phyloP scores from a whole-genome alignment of 2,113 vertebrate genomes.

The Percopsis transmontana region DNA sequence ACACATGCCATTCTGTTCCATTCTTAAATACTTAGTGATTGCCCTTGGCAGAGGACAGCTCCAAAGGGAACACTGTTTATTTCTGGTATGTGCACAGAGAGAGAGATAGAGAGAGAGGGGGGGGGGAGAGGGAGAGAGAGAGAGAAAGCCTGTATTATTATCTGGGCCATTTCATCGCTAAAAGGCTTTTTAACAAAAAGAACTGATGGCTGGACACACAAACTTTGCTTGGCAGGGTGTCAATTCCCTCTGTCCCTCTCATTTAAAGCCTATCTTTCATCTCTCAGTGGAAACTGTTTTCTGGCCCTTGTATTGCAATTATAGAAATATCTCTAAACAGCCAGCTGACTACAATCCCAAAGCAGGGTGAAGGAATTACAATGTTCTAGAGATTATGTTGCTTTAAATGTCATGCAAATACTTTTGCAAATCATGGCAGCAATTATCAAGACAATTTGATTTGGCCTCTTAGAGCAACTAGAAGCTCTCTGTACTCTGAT shows the following conservation, averaged over 20 bases:
- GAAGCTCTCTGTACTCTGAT: slow-evolving; percentile 7
- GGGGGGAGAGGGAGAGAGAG: slow-evolving; percentile 61
- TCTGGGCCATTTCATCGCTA: slow-evolving; percentile 62
- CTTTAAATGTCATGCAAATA: slow-evolving; percentile 62
- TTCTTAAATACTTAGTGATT: slow-evolving; percentile 59
- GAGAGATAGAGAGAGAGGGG: slow-evolving; percentile 63
- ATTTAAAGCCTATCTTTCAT: slow-evolving; percentile 39
- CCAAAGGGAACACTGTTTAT: slow-evolving; percentile 67
- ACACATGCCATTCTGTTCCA: slow-evolving; percentile 42
- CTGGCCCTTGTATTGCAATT: slow-evolving; percentile 59
- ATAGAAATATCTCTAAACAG: slow-evolving; percentile 58
- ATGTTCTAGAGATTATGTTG: slow-evolving; percentile 39
- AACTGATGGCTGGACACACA: slow-evolving; percentile 39
- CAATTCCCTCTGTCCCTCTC: slow-evolving; percentile 10
- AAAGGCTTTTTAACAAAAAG: slow-evolving; percentile 52
- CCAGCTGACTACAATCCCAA: slow-evolving; percentile 48
- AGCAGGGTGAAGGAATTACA: slow-evolving; percentile 36
- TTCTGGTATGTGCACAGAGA: slow-evolving; percentile 67
- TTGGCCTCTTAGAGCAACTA: slow-evolving; percentile 34
- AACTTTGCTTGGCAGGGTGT: slow-evolving; percentile 50
- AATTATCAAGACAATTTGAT: slow-evolving; percentile 44
- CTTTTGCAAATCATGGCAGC: slow-evolving; percentile 35
- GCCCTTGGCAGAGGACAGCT: slow-evolving; percentile 61
- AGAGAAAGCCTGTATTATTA: slow-evolving; percentile 59
- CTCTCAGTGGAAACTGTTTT: slow-evolving; percentile 51